These are phyloP conservation scores for Cartodere bifasciata DNA, from an alignment of 2,888 invertebrate genomes.

Conservation along the genomic window DNA sequence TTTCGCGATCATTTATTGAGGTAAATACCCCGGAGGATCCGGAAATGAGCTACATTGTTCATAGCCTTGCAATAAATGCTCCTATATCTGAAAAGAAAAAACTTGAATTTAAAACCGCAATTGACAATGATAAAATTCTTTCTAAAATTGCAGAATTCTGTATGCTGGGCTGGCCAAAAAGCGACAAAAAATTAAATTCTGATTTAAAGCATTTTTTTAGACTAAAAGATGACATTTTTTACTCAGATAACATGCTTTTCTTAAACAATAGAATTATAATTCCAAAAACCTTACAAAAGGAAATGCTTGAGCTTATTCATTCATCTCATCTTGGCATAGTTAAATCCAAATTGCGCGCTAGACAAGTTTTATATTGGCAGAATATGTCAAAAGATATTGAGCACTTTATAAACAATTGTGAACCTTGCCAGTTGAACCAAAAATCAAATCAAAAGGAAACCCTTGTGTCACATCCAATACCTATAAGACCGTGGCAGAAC, in stretches of 20 bases:
- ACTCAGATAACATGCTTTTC: conserved; percentile 12
- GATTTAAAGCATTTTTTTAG: too few relatives aligned
- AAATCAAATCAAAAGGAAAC: conserved; percentile 13
- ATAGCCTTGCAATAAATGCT: conserved; percentile 5
- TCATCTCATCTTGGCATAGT: conserved; percentile 15
- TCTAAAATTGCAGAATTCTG: too few relatives aligned
- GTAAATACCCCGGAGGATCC: neutral
- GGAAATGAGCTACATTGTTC: conserved; percentile 8
- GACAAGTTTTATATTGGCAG: conserved; percentile 19
- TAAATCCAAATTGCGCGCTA: conserved; percentile 17
- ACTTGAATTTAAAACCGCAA: conserved; percentile 1
- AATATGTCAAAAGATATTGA: conserved; percentile 18
- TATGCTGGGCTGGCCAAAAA: too few relatives aligned
- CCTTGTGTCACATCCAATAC: conserved; percentile 8
- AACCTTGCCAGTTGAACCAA: conserved; percentile 7
- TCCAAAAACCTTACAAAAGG: too few relatives aligned
- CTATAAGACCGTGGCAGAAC: conserved; percentile 11
- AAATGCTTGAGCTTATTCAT: too few relatives aligned
- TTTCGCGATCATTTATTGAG: conserved; percentile 10
- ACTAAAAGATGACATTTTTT: conserved; percentile 11
- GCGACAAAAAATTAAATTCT: too few relatives aligned
- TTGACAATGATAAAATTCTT: conserved; percentile 5
- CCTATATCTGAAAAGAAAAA: conserved; percentile 6
- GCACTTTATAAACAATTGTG: conserved; percentile 10
- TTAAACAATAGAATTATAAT: too few relatives aligned